Evolutionary conservation across 2,113 vertebrate species (phyloP).

Genomic region (Semicossyphus pulcher): DNA sequence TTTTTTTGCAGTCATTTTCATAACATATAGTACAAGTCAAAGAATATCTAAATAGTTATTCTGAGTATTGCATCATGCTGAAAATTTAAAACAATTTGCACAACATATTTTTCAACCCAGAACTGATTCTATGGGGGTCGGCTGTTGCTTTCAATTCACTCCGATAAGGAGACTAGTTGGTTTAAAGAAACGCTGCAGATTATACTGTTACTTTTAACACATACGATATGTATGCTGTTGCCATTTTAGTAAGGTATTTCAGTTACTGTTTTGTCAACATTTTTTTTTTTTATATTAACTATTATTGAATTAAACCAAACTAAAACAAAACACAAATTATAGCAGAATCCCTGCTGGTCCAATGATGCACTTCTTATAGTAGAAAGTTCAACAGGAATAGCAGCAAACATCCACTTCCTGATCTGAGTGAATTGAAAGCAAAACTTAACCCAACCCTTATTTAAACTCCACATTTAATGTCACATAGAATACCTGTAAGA

Average conservation of each 20-base stretch:
- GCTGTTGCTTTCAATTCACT: conserved; percentile 20
- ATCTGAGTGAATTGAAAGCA: conserved; percentile 8
- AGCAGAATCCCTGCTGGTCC: neutral
- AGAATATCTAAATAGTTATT: conserved; percentile 24
- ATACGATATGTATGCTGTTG: neutral
- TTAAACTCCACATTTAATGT: conserved; percentile 21
- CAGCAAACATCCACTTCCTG: neutral
- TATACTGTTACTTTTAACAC: neutral
- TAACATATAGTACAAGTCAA: conserved; percentile 33
- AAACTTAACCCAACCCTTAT: neutral
- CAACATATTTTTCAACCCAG: conserved; percentile 30
- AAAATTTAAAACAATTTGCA: conserved; percentile 18
- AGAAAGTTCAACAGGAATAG: neutral
- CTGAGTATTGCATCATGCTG: conserved; percentile 53
- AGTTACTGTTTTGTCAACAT: neutral
- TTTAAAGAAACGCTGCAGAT: neutral
- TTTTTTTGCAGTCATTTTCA: conserved; percentile 29
- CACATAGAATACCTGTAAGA: conserved; percentile 51
- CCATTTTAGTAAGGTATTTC: neutral
- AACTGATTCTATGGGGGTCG: neutral
- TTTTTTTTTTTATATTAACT: neutral
- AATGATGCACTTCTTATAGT: neutral
- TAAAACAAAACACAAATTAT: no score
- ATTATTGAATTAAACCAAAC: no score
- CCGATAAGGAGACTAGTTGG: neutral